phyloP scores from a whole-genome alignment of 2,113 vertebrate genomes.

The Tauraco erythrolophus region DNA sequence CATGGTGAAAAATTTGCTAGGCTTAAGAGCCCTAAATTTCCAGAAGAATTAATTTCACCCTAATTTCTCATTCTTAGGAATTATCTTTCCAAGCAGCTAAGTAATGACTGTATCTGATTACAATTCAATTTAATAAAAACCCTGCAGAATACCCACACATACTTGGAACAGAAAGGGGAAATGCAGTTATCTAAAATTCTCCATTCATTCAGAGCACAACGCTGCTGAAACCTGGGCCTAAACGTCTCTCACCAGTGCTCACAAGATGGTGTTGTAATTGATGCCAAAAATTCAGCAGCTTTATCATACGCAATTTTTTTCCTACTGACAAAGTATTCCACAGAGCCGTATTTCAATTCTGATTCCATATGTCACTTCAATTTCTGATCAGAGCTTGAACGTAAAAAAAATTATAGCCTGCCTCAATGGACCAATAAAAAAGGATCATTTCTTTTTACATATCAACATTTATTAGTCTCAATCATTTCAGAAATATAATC shows the following conservation, averaged over 20 bases:
- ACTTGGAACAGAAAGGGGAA: constrained; percentile 13
- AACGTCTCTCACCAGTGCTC: constrained; percentile 53
- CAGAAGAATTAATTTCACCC: constrained; percentile 7
- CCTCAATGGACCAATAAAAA: constrained; percentile 46
- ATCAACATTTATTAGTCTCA: constrained; percentile 60
- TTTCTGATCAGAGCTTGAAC: constrained; percentile 61
- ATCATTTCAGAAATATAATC: constrained; percentile 44
- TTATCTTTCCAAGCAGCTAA: constrained; percentile 2
- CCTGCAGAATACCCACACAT: neutral
- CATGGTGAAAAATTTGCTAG: neutral
- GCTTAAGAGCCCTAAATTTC: neutral
- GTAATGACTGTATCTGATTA: constrained; percentile 19
- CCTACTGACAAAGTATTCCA: constrained; percentile 62
- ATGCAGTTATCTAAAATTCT: neutral
- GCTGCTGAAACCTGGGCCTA: constrained; percentile 10
- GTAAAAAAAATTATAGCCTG: constrained; percentile 49
- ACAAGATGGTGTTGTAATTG: constrained; percentile 58
- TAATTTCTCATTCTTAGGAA: constrained; percentile 13
- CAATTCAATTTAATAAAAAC: constrained; percentile 16
- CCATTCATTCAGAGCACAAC: neutral
- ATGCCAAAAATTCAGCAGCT: constrained; percentile 57
- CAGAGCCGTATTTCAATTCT: constrained; percentile 56
- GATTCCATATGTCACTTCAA: constrained; percentile 67
- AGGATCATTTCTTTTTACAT: constrained; percentile 48
- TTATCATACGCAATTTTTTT: constrained; percentile 36